phyloP scores from a whole-genome alignment of 1,140 invertebrate species.

The Drosophila pachea region DNA sequence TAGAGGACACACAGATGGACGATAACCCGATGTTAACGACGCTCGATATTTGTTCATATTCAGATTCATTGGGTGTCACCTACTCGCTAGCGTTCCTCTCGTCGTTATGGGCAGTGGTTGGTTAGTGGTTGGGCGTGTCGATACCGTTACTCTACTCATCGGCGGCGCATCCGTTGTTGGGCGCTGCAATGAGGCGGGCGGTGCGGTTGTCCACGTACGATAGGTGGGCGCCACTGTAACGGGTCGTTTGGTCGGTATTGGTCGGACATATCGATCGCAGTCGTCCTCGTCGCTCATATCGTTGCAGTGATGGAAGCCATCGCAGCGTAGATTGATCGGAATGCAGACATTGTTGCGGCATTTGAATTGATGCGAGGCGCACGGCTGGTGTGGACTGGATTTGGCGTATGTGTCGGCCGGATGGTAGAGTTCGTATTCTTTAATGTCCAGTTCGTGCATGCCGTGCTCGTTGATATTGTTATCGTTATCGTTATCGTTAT shows the following conservation, averaged over 20 bases:
- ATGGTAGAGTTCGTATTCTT: conserved; percentile 52
- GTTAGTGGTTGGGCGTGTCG: conserved; percentile 54
- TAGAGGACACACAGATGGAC: neutral
- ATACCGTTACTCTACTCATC: neutral
- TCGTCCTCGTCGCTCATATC: conserved; percentile 87
- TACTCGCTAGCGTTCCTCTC: conserved; percentile 46
- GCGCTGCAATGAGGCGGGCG: conserved; percentile 17
- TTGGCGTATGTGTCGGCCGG: conserved; percentile 49
- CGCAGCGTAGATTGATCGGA: conserved; percentile 84
- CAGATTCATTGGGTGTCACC: conserved; percentile 28
- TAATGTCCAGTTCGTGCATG: conserved; percentile 42
- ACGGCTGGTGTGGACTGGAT: conserved; percentile 48
- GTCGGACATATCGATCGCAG: conserved; percentile 78
- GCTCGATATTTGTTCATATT: neutral
- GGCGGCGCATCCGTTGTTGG: conserved; percentile 16
- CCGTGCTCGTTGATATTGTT: conserved; percentile 12
- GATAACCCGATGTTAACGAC: conserved; percentile 1
- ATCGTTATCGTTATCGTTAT: conserved; percentile 21
- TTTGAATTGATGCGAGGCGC: conserved; percentile 78
- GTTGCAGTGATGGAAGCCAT: conserved; percentile 86
- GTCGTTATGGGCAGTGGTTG: conserved; percentile 51
- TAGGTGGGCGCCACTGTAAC: neutral
- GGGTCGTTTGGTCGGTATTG: conserved; percentile 17
- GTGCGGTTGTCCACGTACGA: conserved; percentile 1
- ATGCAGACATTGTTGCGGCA: conserved; percentile 84